A percentile compares a stretch with the other conserved stretches of the same genome.
Evolutionary conservation across 2,888 invertebrate species (phyloP).

Genomic region (Synanthedon formicaeformis): DNA sequence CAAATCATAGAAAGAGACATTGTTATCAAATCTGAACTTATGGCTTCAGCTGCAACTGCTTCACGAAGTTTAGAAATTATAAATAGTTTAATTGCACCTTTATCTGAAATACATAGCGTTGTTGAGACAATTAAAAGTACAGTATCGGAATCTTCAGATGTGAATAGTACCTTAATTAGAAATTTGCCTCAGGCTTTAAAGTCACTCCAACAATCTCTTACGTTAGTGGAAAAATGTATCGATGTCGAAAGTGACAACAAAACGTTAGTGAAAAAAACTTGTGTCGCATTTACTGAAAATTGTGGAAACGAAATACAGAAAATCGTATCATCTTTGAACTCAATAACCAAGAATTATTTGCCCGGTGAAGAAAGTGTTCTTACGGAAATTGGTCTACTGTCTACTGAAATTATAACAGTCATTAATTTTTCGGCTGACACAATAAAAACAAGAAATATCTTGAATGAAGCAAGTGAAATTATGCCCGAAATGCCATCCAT

Average conservation of each 20-base stretch:
- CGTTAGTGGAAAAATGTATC: constrained; percentile 76
- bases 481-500: constrained; percentile 32
- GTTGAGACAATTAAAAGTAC: constrained; percentile 65
- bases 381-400: constrained; percentile 51
- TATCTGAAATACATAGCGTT: constrained; percentile 74
- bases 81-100: constrained; percentile 71
- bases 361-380: constrained; percentile 42
- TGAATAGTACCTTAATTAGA: constrained; percentile 67
- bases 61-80: constrained; percentile 76
- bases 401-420: constrained; percentile 61
- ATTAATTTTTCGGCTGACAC: constrained; percentile 66
- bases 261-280: constrained; percentile 77
- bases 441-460: constrained; percentile 53
- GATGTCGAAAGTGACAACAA: constrained; percentile 75
- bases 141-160: constrained; percentile 35
- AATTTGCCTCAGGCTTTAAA: constrained; percentile 71
- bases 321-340: constrained; percentile 53
- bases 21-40: constrained; percentile 72
- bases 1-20: constrained; percentile 75
- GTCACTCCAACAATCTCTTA: constrained; percentile 73
- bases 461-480: constrained; percentile 43
- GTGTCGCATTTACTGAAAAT: constrained; percentile 74
- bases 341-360: constrained; percentile 56
- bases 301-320: constrained; percentile 69
- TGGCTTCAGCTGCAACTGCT: constrained; percentile 76